Percentiles rank a stretch among this genome's conserved stretches.
phyloP scores from a whole-genome alignment of 2,113 vertebrate species.

The Muntiacus reevesi region DNA sequence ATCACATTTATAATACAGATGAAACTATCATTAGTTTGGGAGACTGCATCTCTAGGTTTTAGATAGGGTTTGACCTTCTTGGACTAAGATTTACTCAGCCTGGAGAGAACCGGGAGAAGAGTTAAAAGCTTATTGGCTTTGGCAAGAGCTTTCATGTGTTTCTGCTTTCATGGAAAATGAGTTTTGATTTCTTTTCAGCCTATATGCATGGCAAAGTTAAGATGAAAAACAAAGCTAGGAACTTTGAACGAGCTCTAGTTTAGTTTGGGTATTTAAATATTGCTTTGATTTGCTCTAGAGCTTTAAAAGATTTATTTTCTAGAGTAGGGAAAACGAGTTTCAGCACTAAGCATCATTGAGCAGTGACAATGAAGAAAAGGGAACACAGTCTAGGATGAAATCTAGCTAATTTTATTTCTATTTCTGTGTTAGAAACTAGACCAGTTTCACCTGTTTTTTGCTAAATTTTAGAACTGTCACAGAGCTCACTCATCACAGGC shows the following conservation, averaged over 20 bases:
- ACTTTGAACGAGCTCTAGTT: conserved; percentile 44
- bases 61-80: background rate
- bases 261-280: background rate
- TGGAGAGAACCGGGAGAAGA: conserved; percentile 27
- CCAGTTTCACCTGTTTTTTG: background rate
- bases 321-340: background rate
- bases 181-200: conserved; percentile 69
- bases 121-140: conserved; percentile 57
- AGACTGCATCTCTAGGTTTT: background rate
- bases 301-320: conserved; percentile 12
- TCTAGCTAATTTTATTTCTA: conserved; percentile 36
- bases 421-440: conserved; percentile 33
- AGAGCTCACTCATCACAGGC: background rate
- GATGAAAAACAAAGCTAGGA: conserved; percentile 55
- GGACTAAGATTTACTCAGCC: conserved; percentile 33
- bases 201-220: conserved; percentile 48
- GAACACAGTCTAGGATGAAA: background rate
- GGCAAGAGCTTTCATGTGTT: conserved; percentile 69
- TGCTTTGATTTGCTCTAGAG: conserved; percentile 40
- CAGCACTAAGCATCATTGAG: background rate
- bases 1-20: background rate
- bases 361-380: background rate
- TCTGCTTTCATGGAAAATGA: conserved; percentile 70
- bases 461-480: background rate
- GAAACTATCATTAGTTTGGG: background rate